Conservation (phyloP, 1,140 invertebrate genomes). For the Drosophila funebris region DNA sequence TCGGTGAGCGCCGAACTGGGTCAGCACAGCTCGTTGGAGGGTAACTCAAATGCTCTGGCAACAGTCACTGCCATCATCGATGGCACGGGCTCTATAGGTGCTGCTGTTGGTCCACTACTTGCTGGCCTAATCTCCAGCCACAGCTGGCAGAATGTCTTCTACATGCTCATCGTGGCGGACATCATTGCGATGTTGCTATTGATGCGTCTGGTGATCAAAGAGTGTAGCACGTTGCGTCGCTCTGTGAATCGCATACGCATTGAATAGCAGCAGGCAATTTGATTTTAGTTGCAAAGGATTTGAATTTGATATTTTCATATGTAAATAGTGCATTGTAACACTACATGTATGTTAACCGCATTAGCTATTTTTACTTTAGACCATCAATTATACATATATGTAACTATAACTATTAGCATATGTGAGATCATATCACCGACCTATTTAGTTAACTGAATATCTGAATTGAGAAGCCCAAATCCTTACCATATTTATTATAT, state of each 20-base stretch:
- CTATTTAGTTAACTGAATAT: conserved; percentile 8
- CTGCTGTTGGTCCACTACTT: conserved; percentile 94
- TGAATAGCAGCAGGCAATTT: conserved; percentile 65
- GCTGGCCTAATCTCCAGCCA: conserved; percentile 91
- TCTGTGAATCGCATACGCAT: conserved; percentile 70
- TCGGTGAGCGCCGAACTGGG: conserved; percentile 97
- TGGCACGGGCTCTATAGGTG: conserved; percentile 96
- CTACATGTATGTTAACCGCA: not conserved
- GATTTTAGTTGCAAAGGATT: conserved; percentile 37
- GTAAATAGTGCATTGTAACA: conserved; percentile 27
- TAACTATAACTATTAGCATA: conserved; percentile 13
- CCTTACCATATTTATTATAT: conserved; percentile 24
- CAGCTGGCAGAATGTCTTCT: conserved; percentile 95
- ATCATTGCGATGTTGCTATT: conserved; percentile 90
- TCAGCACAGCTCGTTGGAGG: conserved; percentile 91
- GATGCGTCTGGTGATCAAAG: conserved; percentile 82
- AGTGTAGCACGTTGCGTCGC: conserved; percentile 53
- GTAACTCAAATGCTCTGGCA: conserved; percentile 94
- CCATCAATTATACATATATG: conserved; percentile 25
- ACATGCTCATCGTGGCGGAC: conserved; percentile 95
- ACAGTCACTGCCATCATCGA: conserved; percentile 99
- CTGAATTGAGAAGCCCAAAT: conserved; percentile 7
- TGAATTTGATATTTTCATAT: conserved; percentile 32
- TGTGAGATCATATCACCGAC: conserved; percentile 1
- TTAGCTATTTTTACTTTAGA: conserved; percentile 14